A percentile compares a stretch with the other conserved stretches of the same genome.
phyloP scores from a whole-genome alignment of 92 coral and sea anemone genomes.

The Montipora capitata region DNA sequence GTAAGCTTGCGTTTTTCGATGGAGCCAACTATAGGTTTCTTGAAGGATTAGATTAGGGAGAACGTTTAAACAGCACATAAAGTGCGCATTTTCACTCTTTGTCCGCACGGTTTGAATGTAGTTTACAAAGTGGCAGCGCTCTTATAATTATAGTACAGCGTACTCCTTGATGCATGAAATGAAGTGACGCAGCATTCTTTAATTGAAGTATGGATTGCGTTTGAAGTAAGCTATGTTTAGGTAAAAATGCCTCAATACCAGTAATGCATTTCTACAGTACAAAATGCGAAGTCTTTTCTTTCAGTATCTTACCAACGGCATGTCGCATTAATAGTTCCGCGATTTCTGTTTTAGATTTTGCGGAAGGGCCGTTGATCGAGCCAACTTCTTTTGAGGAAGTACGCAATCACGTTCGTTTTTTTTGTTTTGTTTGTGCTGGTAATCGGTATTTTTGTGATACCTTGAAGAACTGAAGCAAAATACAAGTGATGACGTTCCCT shows the following conservation, averaged over 20 bases:
- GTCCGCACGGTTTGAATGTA: background rate
- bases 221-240: background rate
- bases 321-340: background rate
- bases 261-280: background rate
- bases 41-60: background rate
- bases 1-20: background rate
- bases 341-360: too few species aligned
- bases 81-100: background rate
- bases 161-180: background rate
- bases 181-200: conserved; percentile 26
- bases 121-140: too few species aligned
- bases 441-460: too few species aligned
- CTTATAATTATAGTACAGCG: too few species aligned
- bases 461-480: too few species aligned
- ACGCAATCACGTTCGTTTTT: too few species aligned
- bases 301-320: background rate
- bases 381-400: too few species aligned
- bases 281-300: background rate
- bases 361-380: too few species aligned
- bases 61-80: background rate
- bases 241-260: background rate
- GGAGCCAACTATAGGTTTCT: background rate
- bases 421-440: too few species aligned
- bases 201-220: too few species aligned
- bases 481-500: background rate